phyloP scores from a whole-genome alignment of 2,797 vertebrate genomes.

The Falco concolor region DNA sequence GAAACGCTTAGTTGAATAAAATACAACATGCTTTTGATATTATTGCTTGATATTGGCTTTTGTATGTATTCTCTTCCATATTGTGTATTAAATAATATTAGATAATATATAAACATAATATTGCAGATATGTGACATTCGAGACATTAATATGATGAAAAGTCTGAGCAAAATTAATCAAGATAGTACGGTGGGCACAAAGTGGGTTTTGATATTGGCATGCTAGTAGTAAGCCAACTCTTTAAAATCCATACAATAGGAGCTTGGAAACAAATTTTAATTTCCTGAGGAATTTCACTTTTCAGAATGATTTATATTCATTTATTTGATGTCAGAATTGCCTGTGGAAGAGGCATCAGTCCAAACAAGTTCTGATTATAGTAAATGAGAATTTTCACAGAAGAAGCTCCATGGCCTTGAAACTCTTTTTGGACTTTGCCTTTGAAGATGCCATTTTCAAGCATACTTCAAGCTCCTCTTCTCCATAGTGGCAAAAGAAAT shows the following conservation, averaged over 20 bases:
- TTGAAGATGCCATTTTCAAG: not conserved
- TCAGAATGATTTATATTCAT: not conserved
- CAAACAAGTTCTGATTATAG: not conserved
- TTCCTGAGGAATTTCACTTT: not conserved
- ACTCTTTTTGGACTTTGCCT: not conserved
- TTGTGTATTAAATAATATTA: not conserved
- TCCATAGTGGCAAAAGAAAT: not conserved
- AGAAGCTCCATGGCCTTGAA: not conserved
- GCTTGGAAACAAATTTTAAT: not conserved
- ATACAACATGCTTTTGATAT: not conserved
- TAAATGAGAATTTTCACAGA: not conserved
- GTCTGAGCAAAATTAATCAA: constrained; percentile 1
- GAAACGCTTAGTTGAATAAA: not conserved
- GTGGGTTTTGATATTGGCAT: not conserved
- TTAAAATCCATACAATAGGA: not conserved
- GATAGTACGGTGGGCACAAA: not conserved
- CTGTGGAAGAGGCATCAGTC: not conserved
- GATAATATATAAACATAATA: not conserved
- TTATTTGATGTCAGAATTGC: not conserved
- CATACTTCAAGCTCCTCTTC: not conserved
- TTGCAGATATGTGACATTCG: not conserved
- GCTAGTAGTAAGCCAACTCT: not conserved
- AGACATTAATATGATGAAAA: not conserved
- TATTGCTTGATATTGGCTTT: not conserved
- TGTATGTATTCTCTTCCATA: not conserved